Conservation (phyloP, 2,797 vertebrate species). For the Sebastes paucispinis region DNA sequence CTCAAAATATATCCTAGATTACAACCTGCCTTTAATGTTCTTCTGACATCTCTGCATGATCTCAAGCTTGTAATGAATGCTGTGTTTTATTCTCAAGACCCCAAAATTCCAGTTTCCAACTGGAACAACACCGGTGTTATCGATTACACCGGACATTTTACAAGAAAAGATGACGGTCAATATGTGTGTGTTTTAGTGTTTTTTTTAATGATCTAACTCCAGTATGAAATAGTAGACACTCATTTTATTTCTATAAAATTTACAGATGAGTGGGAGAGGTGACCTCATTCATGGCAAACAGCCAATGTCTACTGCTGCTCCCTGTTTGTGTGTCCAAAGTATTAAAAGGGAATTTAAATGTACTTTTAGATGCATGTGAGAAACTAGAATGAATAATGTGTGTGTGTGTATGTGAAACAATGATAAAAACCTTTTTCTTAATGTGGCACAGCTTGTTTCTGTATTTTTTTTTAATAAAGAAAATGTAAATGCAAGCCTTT, state of each 20-base stretch:
- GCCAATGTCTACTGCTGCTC: background rate
- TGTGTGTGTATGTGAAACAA: background rate
- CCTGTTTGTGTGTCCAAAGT: background rate
- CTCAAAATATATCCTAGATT: background rate
- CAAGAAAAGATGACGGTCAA: too few relatives aligned
- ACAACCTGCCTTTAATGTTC: background rate
- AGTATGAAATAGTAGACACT: background rate
- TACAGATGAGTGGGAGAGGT: background rate
- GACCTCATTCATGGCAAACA: background rate
- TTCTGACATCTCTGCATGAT: background rate
- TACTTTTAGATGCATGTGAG: background rate
- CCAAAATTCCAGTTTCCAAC: background rate
- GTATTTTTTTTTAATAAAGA: background rate
- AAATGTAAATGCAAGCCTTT: background rate
- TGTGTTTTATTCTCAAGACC: background rate
- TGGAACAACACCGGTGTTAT: too few relatives aligned
- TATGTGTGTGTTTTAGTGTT: background rate
- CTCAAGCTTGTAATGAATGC: background rate
- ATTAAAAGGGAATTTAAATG: background rate
- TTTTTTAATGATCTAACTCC: background rate
- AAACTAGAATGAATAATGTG: background rate
- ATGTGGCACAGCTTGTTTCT: background rate
- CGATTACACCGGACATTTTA: too few relatives aligned
- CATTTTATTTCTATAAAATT: background rate
- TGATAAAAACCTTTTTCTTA: background rate